A percentile compares a stretch with the other conserved stretches of the same genome.
Conservation (phyloP, 2,113 vertebrate species). For the Scartelaos histophorus region DNA sequence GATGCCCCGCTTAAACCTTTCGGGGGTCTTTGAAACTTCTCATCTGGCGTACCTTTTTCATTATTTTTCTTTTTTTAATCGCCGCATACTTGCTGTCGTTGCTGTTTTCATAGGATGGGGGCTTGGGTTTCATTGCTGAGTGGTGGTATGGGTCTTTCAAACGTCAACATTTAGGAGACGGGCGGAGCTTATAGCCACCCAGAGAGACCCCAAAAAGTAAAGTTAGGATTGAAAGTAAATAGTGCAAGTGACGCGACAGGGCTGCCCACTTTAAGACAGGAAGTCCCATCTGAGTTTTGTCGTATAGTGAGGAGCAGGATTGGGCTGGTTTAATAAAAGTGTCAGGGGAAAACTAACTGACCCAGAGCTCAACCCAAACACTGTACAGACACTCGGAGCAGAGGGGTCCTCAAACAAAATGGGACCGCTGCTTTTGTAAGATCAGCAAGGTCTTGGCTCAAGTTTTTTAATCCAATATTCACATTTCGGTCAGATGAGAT, state of each 20-base stretch:
- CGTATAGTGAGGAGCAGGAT: slow-evolving; percentile 48
- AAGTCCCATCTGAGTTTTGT: slow-evolving; percentile 50
- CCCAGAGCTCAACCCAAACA: slow-evolving; percentile 78
- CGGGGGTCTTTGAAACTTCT: slow-evolving; percentile 63
- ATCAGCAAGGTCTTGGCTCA: neutral
- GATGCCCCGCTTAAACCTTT: slow-evolving; percentile 36
- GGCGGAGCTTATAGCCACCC: slow-evolving; percentile 42
- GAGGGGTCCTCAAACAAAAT: slow-evolving; percentile 17
- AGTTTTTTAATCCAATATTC: neutral
- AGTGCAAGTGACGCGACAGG: slow-evolving; percentile 45
- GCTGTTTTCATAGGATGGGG: slow-evolving; percentile 8
- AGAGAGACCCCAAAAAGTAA: slow-evolving; percentile 18
- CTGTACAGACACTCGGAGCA: slow-evolving; percentile 13
- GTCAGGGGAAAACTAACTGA: slow-evolving; percentile 73
- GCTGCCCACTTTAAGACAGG: slow-evolving; percentile 56
- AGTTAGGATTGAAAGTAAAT: slow-evolving; percentile 60
- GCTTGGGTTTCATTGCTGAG: slow-evolving; percentile 66
- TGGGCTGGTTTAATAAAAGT: slow-evolving; percentile 72
- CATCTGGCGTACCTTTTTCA: slow-evolving; percentile 56
- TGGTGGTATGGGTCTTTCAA: slow-evolving; percentile 63
- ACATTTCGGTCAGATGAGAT: too few relatives aligned
- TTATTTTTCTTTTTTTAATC: slow-evolving; percentile 54
- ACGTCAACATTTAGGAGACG: slow-evolving; percentile 66
- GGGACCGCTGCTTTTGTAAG: neutral
- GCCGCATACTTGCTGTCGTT: slow-evolving; percentile 32